phyloP scores from a whole-genome alignment of 1,140 invertebrate species.

The Drosophila kurseongensis region DNA sequence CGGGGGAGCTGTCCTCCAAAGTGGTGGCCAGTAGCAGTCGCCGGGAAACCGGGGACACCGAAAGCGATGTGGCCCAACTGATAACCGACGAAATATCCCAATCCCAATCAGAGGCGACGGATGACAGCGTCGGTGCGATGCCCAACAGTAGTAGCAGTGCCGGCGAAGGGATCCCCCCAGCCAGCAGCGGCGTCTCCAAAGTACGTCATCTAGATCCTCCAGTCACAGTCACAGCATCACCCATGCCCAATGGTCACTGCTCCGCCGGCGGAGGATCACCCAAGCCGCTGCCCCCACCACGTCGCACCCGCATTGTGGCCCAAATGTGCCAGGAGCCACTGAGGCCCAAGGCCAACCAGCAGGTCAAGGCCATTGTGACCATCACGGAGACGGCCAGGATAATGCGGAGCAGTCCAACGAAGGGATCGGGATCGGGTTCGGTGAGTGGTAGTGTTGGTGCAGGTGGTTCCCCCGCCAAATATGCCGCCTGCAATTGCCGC shows the following conservation, averaged over 20 bases:
- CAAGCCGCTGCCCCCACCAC: slow-evolving; percentile 61
- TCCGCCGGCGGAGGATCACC: slow-evolving; percentile 27
- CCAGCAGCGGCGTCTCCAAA: slow-evolving; percentile 18
- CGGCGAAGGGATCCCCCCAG: slow-evolving; percentile 14
- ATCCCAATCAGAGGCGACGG: slow-evolving; percentile 83
- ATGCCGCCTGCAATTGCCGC: slow-evolving; percentile 74
- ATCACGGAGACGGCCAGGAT: slow-evolving; percentile 68
- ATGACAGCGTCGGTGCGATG: slow-evolving; percentile 73
- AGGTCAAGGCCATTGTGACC: slow-evolving; percentile 67
- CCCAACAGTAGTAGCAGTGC: slow-evolving; percentile 75
- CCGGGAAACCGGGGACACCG: slow-evolving; percentile 79
- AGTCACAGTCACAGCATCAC: slow-evolving; percentile 7
- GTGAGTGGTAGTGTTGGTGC: slow-evolving; percentile 14
- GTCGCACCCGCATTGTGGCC: slow-evolving; percentile 57
- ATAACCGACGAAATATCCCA: slow-evolving; percentile 80
- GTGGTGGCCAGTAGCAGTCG: slow-evolving; percentile 78
- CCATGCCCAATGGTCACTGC: slow-evolving; percentile 72
- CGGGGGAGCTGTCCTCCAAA: slow-evolving; percentile 73
- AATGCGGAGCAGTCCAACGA: slow-evolving; percentile 48
- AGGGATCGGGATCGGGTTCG: slow-evolving; percentile 7
- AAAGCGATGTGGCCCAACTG: slow-evolving; percentile 81
- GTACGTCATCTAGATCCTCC: slow-evolving; percentile 74
- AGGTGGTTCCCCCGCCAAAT: slow-evolving; percentile 56
- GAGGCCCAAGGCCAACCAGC: slow-evolving; percentile 47
- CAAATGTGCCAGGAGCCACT: slow-evolving; percentile 59